Percentiles rank a stretch among this genome's conserved stretches.
These are phyloP conservation scores for Suricata suricatta DNA, from an alignment of 2,113 vertebrate genomes.

Conservation along the genomic window DNA sequence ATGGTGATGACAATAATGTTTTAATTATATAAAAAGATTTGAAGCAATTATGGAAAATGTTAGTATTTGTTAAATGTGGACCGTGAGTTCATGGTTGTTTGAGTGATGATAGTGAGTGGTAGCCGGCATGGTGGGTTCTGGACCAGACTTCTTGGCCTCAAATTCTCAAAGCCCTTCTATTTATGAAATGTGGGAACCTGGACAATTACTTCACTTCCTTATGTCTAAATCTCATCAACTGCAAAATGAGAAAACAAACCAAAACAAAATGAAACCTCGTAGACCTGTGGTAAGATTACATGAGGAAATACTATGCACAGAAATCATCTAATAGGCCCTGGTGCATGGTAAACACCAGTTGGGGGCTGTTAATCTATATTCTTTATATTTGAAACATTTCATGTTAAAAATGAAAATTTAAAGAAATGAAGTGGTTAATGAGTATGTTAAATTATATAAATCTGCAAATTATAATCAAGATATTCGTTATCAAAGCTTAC, in stretches of 20 bases:
- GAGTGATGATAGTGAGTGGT: background rate
- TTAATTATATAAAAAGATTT: background rate
- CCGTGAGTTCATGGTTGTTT: background rate
- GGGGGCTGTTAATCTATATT: background rate
- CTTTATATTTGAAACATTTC: background rate
- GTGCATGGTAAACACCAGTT: background rate
- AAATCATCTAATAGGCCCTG: background rate
- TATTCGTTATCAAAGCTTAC: background rate
- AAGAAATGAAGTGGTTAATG: background rate
- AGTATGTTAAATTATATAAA: background rate
- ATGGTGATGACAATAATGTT: background rate
- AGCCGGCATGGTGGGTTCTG: background rate
- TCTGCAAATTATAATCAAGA: background rate
- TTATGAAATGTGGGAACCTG: background rate
- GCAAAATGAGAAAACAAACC: background rate
- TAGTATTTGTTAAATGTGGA: background rate
- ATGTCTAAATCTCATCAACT: background rate
- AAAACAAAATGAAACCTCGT: background rate
- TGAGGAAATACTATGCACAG: background rate
- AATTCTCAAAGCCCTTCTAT: background rate
- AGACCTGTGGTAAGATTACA: background rate
- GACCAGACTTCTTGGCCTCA: background rate
- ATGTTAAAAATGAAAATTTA: background rate
- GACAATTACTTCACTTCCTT: background rate
- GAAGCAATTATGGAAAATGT: background rate